A percentile compares a stretch with the other conserved stretches of the same genome.
Conservation (phyloP, 2,113 vertebrate species). For the Aegypius monachus region DNA sequence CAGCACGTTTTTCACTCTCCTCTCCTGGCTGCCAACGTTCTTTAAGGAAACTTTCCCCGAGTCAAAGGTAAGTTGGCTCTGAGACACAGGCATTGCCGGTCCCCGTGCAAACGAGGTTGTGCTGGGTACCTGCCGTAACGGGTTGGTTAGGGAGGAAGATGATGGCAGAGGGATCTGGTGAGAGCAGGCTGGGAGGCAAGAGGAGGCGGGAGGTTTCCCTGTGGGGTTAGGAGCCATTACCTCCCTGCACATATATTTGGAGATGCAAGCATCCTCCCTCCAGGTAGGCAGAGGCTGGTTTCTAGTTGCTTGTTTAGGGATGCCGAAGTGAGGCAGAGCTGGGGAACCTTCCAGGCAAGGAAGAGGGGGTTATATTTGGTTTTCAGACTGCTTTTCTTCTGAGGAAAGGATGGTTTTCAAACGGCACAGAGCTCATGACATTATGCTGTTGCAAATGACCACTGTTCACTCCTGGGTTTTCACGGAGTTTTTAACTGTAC, state of each 20-base stretch:
- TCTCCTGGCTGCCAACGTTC: conserved; percentile 96
- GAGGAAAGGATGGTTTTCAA: background rate
- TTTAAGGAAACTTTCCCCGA: conserved; percentile 91
- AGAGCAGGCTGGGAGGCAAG: background rate
- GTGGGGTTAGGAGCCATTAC: fast-evolving
- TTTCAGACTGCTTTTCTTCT: background rate
- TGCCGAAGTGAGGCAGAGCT: background rate
- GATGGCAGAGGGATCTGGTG: background rate
- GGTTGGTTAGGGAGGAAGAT: background rate
- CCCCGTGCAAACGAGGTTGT: fast-evolving
- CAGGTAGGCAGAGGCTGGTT: background rate
- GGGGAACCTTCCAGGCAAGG: background rate
- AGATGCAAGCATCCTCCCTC: background rate
- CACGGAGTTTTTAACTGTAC: background rate
- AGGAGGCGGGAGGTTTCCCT: background rate
- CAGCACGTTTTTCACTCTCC: conserved; percentile 90
- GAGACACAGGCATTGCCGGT: fast-evolving
- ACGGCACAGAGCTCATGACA: background rate
- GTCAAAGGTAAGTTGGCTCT: conserved; percentile 81
- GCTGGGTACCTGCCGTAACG: fast-evolving
- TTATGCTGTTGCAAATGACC: background rate
- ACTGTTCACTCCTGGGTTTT: background rate
- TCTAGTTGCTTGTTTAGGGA: background rate
- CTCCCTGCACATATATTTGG: background rate
- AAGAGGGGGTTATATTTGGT: background rate